These are phyloP conservation scores for Carassius gibelio DNA, from an alignment of 2,113 vertebrate species.

Conservation along the genomic window DNA sequence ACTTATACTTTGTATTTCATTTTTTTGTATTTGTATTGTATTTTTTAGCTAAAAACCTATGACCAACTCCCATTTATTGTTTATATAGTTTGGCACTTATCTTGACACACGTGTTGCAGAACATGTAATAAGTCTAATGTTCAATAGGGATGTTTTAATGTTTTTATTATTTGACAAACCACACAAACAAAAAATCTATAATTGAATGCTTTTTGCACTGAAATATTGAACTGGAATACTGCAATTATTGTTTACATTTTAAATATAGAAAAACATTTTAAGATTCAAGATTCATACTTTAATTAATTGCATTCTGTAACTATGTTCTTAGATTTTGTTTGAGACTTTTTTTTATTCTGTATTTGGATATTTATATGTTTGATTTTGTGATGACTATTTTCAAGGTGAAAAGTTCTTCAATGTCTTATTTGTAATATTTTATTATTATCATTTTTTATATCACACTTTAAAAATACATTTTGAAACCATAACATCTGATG, in stretches of 20 bases:
- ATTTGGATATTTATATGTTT: background rate
- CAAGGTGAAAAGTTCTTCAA: background rate
- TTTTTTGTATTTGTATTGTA: background rate
- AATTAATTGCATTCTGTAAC: background rate
- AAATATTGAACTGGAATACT: background rate
- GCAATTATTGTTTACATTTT: background rate
- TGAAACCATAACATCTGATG: background rate
- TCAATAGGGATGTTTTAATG: background rate
- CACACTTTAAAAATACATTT: background rate
- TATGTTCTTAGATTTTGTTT: background rate
- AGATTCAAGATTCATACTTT: background rate
- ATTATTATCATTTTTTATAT: background rate
- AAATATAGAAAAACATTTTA: background rate
- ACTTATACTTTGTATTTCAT: background rate
- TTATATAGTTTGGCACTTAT: background rate
- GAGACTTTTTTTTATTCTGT: background rate
- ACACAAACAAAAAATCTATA: background rate
- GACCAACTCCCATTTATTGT: background rate
- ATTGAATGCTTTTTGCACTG: background rate
- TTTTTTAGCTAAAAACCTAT: background rate
- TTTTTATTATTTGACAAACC: background rate
- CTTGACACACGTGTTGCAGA: background rate
- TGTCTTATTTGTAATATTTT: background rate
- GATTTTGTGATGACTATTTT: background rate
- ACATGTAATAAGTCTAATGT: background rate